Base-by-base conservation (phyloP, 2,113 vertebrate genomes). In the Poecile atricapillus region DNA sequence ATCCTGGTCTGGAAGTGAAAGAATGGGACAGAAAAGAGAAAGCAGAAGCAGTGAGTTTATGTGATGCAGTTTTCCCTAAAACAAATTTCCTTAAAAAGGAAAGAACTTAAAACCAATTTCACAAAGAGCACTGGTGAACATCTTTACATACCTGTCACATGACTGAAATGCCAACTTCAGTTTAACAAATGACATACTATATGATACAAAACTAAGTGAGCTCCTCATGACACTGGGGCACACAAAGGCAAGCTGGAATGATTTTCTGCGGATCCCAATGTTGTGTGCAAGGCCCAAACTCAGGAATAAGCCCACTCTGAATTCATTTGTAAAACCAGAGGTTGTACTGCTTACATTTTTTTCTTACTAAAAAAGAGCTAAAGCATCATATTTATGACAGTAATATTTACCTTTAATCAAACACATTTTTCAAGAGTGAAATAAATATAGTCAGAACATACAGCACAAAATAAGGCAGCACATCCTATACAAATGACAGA, bases 1-100 rank as follows among this genome's bases (percentile, higher is more conserved):
- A 94, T 99, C 98, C 97, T 98, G 98, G 82, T 99, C 98, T 98
- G 97, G 82, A 97, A 97, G 68, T 96, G 68, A 91, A 62, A 96
- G 62, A 96, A 96, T 89, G 80, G 94, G 52, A 97, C 76, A 97
- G 85, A 97, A n/a, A 88, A 73, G 81, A 93, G 47, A 91, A 90
- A 77, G 59, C 27, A 93, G 37, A 80, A 95, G 87, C 88, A 92
- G 92, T 98, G 80, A 98, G 94, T 97, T 94, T 90, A 87, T 47
- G 95, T 13, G 43, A 93, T 39, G n/a, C 0, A 33, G 44, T 90
- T 96, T 69, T 91, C 80, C 78, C 81, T 58, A 86, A 95, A 97
- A 92, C 28, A 79, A 89, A 96, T 91, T 95, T 95, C 89, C 80
- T 96, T 95, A 89, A 90, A 96, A 94, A 88, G 35, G 73, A 56